Evolutionary conservation across 2,888 invertebrate species (phyloP).

Genomic region (Limenitis camilla): DNA sequence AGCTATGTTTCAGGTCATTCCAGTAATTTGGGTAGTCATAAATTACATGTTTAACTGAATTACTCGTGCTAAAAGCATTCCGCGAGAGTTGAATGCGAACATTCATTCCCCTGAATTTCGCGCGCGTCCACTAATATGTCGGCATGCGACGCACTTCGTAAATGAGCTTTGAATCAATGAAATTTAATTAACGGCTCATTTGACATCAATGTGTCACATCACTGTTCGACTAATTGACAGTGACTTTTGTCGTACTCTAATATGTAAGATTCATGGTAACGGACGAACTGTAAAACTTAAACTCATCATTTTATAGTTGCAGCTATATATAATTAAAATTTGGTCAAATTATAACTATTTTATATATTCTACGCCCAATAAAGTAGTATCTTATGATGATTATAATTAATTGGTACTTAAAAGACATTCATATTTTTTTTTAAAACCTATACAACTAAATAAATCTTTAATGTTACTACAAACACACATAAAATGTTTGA

Average conservation of each 20-base stretch:
- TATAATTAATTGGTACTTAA: too few relatives aligned
- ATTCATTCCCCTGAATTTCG: constrained; percentile 46
- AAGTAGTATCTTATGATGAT: too few relatives aligned
- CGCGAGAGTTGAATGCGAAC: constrained; percentile 51
- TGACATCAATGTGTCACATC: constrained; percentile 11
- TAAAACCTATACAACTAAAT: too few relatives aligned
- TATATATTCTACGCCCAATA: too few relatives aligned
- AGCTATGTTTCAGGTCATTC: constrained; percentile 40
- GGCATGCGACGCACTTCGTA: constrained; percentile 50
- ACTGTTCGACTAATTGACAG: background rate
- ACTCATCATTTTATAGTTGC: too few relatives aligned
- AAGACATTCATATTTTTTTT: too few relatives aligned
- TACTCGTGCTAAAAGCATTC: constrained; percentile 70
- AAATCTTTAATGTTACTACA: too few relatives aligned
- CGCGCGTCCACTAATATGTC: constrained; percentile 47
- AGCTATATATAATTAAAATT: too few relatives aligned
- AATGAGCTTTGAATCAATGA: constrained; percentile 50
- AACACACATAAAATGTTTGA: too few relatives aligned
- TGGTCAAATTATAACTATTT: too few relatives aligned
- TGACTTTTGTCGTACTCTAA: background rate
- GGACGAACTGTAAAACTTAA: too few relatives aligned
- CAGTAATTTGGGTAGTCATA: constrained; percentile 69
- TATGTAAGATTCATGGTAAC: too few relatives aligned
- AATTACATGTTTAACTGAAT: constrained; percentile 74
- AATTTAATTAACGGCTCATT: constrained; percentile 46